Evolutionary conservation across 2,113 vertebrate species (phyloP), one percentile per base, ranked within the genome.

Genomic region (Podarcis cretensis): DNA sequence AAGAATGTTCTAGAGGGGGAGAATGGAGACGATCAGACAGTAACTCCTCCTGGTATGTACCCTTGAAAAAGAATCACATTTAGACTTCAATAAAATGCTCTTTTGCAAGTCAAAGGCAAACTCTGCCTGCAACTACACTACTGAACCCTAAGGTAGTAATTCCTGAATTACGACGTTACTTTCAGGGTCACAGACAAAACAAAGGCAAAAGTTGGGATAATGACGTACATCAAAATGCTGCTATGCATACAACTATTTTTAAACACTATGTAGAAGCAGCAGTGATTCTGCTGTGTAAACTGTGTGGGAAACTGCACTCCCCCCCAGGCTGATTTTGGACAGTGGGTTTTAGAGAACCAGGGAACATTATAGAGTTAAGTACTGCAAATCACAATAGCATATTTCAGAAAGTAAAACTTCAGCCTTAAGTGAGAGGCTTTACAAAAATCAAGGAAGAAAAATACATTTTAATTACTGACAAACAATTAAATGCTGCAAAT

Each of bases 401-500:
- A 0, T 81, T 91, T 89, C 0, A 0, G 48, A 85, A 91, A 65
- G 81, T 21, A 84, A 84, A 94, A 86, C 43, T 94, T 87, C 78
- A 65, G 85, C 30, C 88, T 91, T 89, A 85, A 57, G 94, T 92
- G 87, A 94, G 57, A 8, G 9, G 81, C 25, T 92, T 93, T 40
- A 74, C 90, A 68, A 89, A 78, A 86, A 94, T 74, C 13, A 10
- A 85, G 9, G 43, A 84, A 23, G 18, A 81, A 94, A 90, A 87
- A 8, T 74, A 88, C 73, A 69, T 94, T 93, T 93, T 90, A 95
- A 96, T 96, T 93, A 95, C 90, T 84, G 76, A 71, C 83, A 95
- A 35, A 87, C 63, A 90, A 73, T 91, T 95, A 94, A 93, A 90
- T 85, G 83, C 76, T 95, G 89, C 59, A 94, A 95, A 95, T 87